Evolutionary conservation across 1,140 invertebrate species (phyloP), one percentile per base, ranked within the genome.

Genomic region (Pentalonia nigronervosa): DNA sequence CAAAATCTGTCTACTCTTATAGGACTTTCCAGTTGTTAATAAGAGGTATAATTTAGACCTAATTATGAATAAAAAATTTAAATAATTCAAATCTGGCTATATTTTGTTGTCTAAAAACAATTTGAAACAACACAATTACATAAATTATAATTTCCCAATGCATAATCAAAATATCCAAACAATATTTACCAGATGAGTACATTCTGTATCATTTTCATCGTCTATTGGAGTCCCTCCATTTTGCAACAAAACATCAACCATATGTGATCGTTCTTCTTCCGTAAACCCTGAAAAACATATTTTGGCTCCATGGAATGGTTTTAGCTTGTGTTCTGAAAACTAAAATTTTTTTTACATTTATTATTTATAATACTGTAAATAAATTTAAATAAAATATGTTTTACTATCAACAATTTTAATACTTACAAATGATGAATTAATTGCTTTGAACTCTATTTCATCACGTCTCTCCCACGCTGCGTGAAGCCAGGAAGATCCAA

Each of bases 231-330:
- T 96, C 89, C 98, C 98, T 93, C 98, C 98, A 95, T 99, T 98
- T 94, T 97, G 96, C 94, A 97, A 96, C 60, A 99, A 96, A 81
- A 99, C 96, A 95, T 99, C 98, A 84, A 96, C 97, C 98, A 99
- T 99, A 95, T 99, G 98, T 94, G 97, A 96, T 94, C 97, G 97
- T 95, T 99, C 98, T 94, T 98, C 98, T 91, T 97, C 96, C 2
- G 97, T 96, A 95, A 99, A 99, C 9, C 98, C 98, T 94, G 97
- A 96, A 95, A 99, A 99, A 95, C 97, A 97, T 41, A 99, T 96
- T 94, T 96, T 96, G 45, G 98, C 97, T 4, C 98, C 98, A 95
- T 97, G 97, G 95, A 99, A 99, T 91, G 98, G 97, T 95, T 98
- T 98, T 90, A 99, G 94, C 94, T 97, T 97, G 95, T 98, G 97